Conservation (phyloP, 1,140 invertebrate species). For the Diachasmimorpha longicaudata region DNA sequence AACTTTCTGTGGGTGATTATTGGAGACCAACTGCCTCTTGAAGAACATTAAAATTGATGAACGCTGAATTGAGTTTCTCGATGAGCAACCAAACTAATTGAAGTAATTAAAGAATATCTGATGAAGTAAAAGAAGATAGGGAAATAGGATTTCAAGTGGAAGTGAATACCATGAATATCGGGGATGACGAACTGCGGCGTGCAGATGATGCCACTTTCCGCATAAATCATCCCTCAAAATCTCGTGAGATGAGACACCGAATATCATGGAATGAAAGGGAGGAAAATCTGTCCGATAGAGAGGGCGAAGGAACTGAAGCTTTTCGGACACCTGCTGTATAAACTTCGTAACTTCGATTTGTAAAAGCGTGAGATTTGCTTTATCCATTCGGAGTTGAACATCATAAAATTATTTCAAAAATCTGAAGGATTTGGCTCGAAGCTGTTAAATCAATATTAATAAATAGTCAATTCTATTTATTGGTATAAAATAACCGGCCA, state of each 20-base stretch:
- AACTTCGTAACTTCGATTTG: background rate
- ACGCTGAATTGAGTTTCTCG: background rate
- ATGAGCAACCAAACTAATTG: background rate
- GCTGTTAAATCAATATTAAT: no score
- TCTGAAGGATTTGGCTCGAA: background rate
- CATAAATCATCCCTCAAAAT: no score
- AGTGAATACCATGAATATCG: no score
- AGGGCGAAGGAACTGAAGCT: background rate
- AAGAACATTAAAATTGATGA: background rate
- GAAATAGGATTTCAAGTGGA: background rate
- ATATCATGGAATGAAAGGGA: background rate
- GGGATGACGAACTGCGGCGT: no score
- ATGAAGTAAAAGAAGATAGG: background rate
- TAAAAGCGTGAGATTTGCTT: background rate
- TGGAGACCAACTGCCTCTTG: background rate
- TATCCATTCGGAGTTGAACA: slow-evolving; percentile 28
- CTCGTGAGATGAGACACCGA: background rate
- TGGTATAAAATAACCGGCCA: no score
- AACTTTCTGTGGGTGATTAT: background rate
- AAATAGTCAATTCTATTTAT: no score
- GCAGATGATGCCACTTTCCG: no score
- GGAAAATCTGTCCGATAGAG: background rate
- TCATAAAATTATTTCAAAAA: slow-evolving; percentile 18
- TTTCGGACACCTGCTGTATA: background rate
- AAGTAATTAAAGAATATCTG: no score